These are phyloP conservation scores for Aramus guarauna DNA, from an alignment of 2,113 vertebrate genomes.

Conservation along the genomic window DNA sequence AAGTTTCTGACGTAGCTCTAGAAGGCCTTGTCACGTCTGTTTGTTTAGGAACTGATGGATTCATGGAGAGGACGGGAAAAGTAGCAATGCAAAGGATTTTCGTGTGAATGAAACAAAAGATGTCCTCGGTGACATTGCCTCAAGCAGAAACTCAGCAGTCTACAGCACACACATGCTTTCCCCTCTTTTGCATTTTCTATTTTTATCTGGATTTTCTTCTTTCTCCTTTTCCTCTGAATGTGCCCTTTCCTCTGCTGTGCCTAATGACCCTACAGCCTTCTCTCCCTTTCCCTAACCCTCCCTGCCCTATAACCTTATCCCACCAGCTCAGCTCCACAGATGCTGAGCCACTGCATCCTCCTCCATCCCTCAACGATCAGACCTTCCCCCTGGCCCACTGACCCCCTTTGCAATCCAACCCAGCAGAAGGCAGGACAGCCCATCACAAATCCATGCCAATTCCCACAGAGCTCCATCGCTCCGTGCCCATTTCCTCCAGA, in stretches of 20 bases:
- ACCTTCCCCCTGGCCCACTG: background rate
- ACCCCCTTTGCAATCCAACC: background rate
- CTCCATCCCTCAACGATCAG: background rate
- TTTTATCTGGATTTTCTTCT: background rate
- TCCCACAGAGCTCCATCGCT: background rate
- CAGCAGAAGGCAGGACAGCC: background rate
- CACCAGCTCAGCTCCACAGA: background rate
- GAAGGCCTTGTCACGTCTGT: background rate
- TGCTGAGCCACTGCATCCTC: background rate
- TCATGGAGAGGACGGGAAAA: background rate
- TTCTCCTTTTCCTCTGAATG: background rate
- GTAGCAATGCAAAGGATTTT: background rate
- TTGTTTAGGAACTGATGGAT: background rate
- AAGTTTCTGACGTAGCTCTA: background rate
- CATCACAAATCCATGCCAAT: background rate
- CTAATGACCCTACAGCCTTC: background rate
- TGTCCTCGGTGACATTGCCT: background rate
- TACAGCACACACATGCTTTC: background rate
- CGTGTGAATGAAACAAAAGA: background rate
- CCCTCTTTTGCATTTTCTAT: background rate
- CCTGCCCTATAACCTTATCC: background rate
- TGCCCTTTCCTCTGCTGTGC: background rate
- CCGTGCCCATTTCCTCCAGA: background rate
- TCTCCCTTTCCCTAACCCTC: background rate
- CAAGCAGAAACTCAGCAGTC: background rate